Base-by-base conservation (phyloP, 2,797 vertebrate genomes). In the Craterocephalus amniculus region DNA sequence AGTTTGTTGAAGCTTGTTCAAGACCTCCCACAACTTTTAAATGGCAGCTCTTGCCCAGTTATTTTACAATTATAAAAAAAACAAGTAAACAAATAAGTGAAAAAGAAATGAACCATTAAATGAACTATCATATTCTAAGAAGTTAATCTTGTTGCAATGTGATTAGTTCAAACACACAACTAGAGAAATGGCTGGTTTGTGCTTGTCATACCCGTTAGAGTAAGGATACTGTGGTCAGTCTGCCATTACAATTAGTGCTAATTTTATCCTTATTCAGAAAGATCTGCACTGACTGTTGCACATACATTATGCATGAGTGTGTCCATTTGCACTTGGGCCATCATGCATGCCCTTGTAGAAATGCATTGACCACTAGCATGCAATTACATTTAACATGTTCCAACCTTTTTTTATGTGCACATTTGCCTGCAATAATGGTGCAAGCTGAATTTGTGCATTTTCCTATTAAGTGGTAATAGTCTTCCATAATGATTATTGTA, bases 221-320 rank as follows among this genome's bases (percentile, higher is more conserved):
- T 88, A 83, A 93, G 84, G 91, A 87, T 83, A 75, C 27, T 83
- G 86, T 88, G 90, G 92, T 91, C 89, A 89, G 88, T 94, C 91
- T 95, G 92, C 95, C 95, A 95, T 91, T 94, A 94, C 93, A 96
- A 95, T 96, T 95, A 96, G 91, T 91, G 93, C 95, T 96, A 86
- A 91, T 95, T 93, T 94, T 64, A 78, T 88, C 85, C 94, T 88
- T 90, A 94, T 96, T 94, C 88, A 22, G 88, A 87, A 84, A 92
- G 94, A 95, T 95, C 93, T 91, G 76, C 79, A 71, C 85, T 92
- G 95, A 94, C 95, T 95, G 94, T 94, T 95, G 93, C 88, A 81
- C 91, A 96, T 98, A 94, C 96, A 98, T 98, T 95, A 99, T 98
- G 94, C 89, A 98, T 97, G 94, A 94, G 89, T 89, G 89, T 95